A percentile compares a stretch with the other conserved stretches of the same genome.
Conservation (phyloP, 2,797 vertebrate species). For the Clangula hyemalis region DNA sequence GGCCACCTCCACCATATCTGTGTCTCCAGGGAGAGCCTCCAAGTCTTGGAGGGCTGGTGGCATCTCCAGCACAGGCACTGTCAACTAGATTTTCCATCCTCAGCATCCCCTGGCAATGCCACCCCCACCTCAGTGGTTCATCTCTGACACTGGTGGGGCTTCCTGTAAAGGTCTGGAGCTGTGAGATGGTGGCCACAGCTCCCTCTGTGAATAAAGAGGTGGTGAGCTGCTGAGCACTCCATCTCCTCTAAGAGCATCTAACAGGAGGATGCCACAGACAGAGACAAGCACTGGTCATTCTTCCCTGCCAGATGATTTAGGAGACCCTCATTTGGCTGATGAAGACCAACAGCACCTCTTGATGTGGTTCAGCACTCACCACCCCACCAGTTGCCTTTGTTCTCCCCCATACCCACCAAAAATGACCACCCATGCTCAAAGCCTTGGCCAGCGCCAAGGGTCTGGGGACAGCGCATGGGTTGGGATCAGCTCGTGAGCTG, state of each 20-base stretch:
- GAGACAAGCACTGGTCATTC: not conserved
- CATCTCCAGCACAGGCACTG: not conserved
- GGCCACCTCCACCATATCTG: rapidly evolving
- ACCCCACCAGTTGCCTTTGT: rapidly evolving
- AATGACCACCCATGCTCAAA: not conserved
- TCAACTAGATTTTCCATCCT: not conserved
- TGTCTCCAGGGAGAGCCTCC: not conserved
- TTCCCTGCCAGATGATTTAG: not conserved
- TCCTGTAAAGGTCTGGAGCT: not conserved
- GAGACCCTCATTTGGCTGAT: not conserved
- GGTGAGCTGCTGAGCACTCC: not conserved
- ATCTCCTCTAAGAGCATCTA: not conserved
- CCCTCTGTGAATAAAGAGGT: not conserved
- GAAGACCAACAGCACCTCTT: not conserved
- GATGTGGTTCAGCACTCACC: not conserved
- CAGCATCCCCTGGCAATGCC: not conserved
- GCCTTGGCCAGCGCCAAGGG: not conserved
- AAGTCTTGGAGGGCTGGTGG: rapidly evolving
- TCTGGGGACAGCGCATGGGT: not conserved
- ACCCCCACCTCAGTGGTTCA: not conserved
- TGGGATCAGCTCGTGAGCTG: not conserved
- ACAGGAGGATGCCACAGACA: not conserved
- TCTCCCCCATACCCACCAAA: not conserved
- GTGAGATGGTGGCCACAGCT: not conserved
- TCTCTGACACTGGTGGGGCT: not conserved